phyloP scores from a whole-genome alignment of 2,888 invertebrate species.

The Gymnoscelis rufifasciata region DNA sequence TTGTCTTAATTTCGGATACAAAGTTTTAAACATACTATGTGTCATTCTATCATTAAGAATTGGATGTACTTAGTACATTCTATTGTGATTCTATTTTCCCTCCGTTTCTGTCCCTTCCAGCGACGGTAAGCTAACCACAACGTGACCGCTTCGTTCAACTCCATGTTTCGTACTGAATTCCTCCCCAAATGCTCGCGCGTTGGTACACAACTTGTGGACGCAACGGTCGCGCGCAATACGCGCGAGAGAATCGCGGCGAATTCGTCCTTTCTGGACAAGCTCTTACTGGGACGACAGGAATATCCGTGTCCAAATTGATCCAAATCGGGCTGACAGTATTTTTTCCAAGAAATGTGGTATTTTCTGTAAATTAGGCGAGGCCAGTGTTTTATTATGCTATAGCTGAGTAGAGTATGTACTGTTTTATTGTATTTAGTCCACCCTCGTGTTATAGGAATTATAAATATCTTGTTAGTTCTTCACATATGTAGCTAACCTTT shows the following conservation, averaged over 20 bases:
- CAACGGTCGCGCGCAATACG: conserved; percentile 16
- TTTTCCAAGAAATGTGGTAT: no score
- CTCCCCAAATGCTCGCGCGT: conserved; percentile 8
- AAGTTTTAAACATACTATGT: conserved; percentile 13
- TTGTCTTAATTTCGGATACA: conserved; percentile 16
- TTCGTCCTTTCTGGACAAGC: no score
- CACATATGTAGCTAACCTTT: no score
- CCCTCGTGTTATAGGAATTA: no score
- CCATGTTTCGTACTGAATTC: conserved; percentile 19
- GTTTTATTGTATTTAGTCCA: no score
- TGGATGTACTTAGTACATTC: conserved; percentile 17
- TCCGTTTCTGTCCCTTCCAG: conserved; percentile 19
- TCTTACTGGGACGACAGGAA: no score
- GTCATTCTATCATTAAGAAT: conserved; percentile 2
- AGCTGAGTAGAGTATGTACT: no score
- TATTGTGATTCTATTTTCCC: conserved; percentile 18
- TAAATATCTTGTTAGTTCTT: no score
- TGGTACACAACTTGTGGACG: conserved; percentile 7
- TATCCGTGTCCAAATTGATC: no score
- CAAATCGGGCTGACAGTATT: no score
- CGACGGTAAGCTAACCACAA: conserved; percentile 8
- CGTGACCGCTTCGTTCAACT: conserved; percentile 21
- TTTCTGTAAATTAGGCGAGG: no score
- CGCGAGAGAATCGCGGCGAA: not conserved
- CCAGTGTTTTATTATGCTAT: no score